Percentiles rank a stretch among this genome's conserved stretches.
Evolutionary conservation across 2,797 vertebrate genomes (phyloP).

Genomic region (Rhabdomys pumilio): DNA sequence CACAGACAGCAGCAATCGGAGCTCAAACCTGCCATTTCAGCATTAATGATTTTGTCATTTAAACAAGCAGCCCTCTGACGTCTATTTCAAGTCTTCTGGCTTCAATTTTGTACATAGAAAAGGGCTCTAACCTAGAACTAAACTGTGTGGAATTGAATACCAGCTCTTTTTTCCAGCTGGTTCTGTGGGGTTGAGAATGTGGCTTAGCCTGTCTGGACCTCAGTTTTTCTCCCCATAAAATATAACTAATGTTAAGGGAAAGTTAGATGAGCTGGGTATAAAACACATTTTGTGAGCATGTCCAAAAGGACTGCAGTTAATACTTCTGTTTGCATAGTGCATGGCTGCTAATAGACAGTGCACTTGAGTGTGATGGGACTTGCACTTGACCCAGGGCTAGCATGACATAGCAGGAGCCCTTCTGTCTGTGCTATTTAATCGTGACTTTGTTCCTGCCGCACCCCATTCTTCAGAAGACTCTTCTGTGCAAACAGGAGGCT

Average conservation of each 20-base stretch:
- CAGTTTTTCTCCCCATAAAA: neutral
- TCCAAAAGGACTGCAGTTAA: fast-evolving
- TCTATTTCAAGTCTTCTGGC: neutral
- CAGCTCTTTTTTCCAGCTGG: neutral
- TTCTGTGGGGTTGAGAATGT: neutral
- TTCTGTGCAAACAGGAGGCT: neutral
- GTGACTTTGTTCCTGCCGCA: neutral
- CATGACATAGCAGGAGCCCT: neutral
- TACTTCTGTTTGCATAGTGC: fast-evolving
- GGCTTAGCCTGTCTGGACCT: neutral
- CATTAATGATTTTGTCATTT: fast-evolving
- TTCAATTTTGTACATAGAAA: neutral
- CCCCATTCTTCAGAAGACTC: neutral
- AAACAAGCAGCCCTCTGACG: neutral
- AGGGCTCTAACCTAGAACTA: neutral
- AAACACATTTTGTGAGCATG: fast-evolving
- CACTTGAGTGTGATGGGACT: neutral
- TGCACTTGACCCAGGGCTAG: neutral
- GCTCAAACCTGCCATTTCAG: neutral
- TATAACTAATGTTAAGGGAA: neutral
- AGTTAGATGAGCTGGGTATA: fast-evolving
- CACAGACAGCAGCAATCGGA: neutral
- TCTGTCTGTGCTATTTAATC: fast-evolving
- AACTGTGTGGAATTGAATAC: neutral
- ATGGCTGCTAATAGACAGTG: neutral